phyloP scores from a whole-genome alignment of 2,113 vertebrate genomes.

The Galemys pyrenaicus region DNA sequence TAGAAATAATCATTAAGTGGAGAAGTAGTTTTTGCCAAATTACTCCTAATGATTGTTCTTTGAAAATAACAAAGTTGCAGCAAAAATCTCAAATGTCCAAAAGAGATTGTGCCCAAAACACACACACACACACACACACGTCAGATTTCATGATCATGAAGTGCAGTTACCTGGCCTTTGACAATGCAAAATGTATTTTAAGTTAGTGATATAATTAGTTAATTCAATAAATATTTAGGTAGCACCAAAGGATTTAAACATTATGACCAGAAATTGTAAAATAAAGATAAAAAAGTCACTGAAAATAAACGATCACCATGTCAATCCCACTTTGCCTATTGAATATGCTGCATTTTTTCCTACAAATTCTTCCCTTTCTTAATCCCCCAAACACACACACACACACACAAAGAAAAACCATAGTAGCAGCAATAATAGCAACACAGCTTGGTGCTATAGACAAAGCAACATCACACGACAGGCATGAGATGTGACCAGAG shows the following conservation, averaged over 20 bases:
- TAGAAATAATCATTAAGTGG: too few species aligned
- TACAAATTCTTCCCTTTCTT: not conserved
- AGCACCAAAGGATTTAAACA: slow-evolving; percentile 46
- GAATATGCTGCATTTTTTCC: slow-evolving; percentile 44
- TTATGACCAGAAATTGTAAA: slow-evolving; percentile 32
- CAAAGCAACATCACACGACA: not conserved
- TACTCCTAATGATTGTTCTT: too few species aligned
- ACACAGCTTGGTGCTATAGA: slow-evolving; percentile 27
- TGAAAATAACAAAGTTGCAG: too few species aligned
- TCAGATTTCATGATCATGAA: slow-evolving; percentile 9
- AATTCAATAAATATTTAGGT: slow-evolving; percentile 6
- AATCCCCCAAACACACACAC: not conserved
- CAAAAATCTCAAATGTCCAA: slow-evolving; percentile 40
- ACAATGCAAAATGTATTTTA: slow-evolving; percentile 14
- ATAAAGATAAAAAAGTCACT: slow-evolving; percentile 61
- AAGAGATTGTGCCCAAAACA: not conserved
- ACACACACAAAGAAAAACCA: too few species aligned
- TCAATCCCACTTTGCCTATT: not conserved
- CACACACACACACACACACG: not conserved
- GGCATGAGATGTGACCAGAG: not conserved
- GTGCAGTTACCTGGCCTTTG: not conserved
- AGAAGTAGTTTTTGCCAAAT: too few species aligned
- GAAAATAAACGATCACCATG: slow-evolving; percentile 34
- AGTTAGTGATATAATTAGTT: not conserved
- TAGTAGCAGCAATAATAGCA: not conserved